Base-by-base conservation (phyloP, 1,140 invertebrate species). In the Protaetia brevitarsis region DNA sequence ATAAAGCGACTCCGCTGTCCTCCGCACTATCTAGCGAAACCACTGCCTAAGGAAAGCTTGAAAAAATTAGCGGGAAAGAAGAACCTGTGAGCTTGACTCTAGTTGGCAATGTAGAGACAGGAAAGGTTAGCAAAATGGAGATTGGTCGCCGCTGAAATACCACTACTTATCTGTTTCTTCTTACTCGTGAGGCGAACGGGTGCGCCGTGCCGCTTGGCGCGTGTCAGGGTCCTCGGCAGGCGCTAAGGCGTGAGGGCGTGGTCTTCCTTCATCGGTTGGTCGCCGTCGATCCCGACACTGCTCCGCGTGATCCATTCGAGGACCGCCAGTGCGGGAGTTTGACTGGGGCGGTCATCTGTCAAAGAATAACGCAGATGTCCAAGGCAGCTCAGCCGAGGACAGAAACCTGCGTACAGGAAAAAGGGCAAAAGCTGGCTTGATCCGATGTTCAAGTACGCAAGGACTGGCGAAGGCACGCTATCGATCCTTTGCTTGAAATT, bases 331-430 rank as follows among this genome's bases (percentile, higher is more conserved):
- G 79, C 82, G 86, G 86, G 85, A 89, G 87, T 89, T 90, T 89
- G 86, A 84, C 88, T 89, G 87, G 88, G 87, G 88, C 86, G 86
- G n/a, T 86, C 86, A 89, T 82, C 82, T 83, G 79, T 83, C 78
- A 83, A 90, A 34, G 31, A 34, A 34, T 34, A 34, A 34, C 31
- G 31, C 31, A 34, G 31, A n/a, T 34, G 31, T 34, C 31, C 31
- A 7, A 34, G 31, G 6, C 31, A 63, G 61, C 34, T 91, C 88
- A 89, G 85, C n/a, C 81, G 86, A 88, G 88, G 84, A 89, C 88
- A 86, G 89, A 92, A 91, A 91, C 84, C 31, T 89, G 82, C 84
- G 85, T 89, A 83, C 87, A 90, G 84, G n/a, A 83, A 91, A 90
- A 91, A 89, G 87, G 88, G 31, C n/a, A n/a, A n/a, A n/a, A n/a